These are phyloP conservation scores for Athene noctua DNA, from an alignment of 2,113 vertebrate species.

Conservation along the genomic window DNA sequence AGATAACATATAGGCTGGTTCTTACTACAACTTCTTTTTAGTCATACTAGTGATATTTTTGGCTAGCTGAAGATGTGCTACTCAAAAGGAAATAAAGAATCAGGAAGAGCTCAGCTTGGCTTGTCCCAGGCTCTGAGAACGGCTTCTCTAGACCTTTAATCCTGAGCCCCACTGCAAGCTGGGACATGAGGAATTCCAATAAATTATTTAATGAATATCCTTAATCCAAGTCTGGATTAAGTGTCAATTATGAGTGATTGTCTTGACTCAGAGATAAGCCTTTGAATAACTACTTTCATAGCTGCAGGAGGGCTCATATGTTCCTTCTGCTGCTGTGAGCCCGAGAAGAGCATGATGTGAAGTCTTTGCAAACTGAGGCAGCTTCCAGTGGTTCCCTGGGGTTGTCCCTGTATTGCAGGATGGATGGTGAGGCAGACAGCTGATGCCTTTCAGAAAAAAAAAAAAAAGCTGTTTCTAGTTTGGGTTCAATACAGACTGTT, in stretches of 20 bases:
- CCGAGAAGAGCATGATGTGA: accelerated
- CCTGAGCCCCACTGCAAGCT: background rate
- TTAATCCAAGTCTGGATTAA: background rate
- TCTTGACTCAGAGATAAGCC: background rate
- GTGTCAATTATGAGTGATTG: background rate
- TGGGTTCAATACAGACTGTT: background rate
- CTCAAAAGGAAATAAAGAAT: background rate
- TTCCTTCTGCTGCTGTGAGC: background rate
- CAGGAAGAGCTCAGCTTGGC: background rate
- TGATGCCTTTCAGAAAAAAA: background rate
- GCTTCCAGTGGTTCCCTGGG: background rate
- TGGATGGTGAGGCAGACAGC: background rate
- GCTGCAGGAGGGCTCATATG: background rate
- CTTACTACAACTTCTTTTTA: background rate
- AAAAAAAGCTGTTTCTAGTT: background rate
- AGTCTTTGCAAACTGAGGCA: background rate
- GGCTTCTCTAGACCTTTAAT: background rate
- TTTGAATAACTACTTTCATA: background rate
- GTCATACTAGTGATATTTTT: background rate
- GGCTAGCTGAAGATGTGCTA: background rate
- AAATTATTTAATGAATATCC: background rate
- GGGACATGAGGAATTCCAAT: background rate
- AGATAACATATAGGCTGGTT: background rate
- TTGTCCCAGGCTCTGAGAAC: background rate
- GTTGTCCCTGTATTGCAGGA: background rate